phyloP scores from a whole-genome alignment of 2,888 invertebrate genomes.

The Eupeodes latifasciatus region DNA sequence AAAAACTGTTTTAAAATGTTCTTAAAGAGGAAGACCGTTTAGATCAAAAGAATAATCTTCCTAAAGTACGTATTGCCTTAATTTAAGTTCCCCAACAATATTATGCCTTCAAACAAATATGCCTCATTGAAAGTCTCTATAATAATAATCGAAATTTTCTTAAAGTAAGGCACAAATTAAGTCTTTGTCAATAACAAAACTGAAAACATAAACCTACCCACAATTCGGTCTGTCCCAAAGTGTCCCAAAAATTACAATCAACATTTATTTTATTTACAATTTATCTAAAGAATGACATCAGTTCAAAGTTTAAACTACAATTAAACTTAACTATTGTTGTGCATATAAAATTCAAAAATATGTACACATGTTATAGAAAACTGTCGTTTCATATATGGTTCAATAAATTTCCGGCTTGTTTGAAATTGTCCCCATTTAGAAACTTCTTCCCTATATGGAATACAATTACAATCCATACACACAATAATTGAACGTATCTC shows the following conservation, averaged over 20 bases:
- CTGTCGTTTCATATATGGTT: background rate
- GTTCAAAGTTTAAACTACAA: background rate
- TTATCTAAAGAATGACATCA: background rate
- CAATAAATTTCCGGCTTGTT: conserved; percentile 7
- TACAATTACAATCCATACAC: background rate
- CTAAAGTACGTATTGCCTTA: no score
- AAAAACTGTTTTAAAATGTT: no score
- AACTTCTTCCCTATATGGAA: background rate
- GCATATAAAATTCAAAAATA: no score
- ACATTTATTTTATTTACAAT: background rate
- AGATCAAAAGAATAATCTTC: no score
- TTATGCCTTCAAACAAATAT: no score
- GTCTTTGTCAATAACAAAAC: background rate
- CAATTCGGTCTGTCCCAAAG: background rate
- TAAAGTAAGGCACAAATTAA: background rate
- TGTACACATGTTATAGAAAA: background rate
- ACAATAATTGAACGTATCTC: background rate
- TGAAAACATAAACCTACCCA: no score
- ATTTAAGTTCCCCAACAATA: no score
- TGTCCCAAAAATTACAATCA: background rate
- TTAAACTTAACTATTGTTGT: background rate
- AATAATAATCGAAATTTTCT: no score
- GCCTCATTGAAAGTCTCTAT: no score
- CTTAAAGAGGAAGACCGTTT: no score
- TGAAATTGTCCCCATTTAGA: background rate